These are phyloP conservation scores for Hirtodrosophila trivittata DNA, from an alignment of 2,888 invertebrate genomes.

Conservation along the genomic window DNA sequence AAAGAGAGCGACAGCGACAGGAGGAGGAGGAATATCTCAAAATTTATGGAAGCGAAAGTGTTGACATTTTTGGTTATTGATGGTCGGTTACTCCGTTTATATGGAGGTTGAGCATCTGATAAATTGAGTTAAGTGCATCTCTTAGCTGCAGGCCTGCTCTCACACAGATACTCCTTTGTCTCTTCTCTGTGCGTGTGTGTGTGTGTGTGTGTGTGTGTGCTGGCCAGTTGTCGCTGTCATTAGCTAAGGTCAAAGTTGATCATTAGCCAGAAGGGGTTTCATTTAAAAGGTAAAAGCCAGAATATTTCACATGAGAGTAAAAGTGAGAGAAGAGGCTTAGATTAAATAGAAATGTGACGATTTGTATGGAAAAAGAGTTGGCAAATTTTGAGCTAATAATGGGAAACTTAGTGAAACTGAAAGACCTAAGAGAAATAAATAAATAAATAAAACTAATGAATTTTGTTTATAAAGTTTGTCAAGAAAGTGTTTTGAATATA, in stretches of 20 bases:
- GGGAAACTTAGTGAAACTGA: too few relatives aligned
- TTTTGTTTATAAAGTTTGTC: too few relatives aligned
- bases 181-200: too few relatives aligned
- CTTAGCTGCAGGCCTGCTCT: conserved; percentile 6
- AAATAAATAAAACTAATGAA: too few relatives aligned
- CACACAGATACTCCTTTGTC: background rate
- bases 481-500: too few relatives aligned
- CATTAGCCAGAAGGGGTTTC: conserved; percentile 60
- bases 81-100: conserved; percentile 10
- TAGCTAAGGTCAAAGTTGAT: conserved; percentile 75
- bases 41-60: conserved; percentile 52
- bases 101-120: conserved; percentile 11
- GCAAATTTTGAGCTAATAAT: too few relatives aligned
- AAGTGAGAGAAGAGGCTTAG: conserved; percentile 1
- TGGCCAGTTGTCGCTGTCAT: conserved; percentile 65
- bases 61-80: conserved; percentile 40
- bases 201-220: too few relatives aligned
- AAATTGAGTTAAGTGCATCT: conserved; percentile 24
- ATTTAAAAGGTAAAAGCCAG: conserved; percentile 46
- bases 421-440: too few relatives aligned
- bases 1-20: background rate
- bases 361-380: too few relatives aligned
- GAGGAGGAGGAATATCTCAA: background rate
- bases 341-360: background rate
- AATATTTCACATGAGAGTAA: conserved; percentile 17